A percentile compares a stretch with the other conserved stretches of the same genome.
phyloP scores from a whole-genome alignment of 2,888 invertebrate genomes.

The Temnothorax rugatulus region DNA sequence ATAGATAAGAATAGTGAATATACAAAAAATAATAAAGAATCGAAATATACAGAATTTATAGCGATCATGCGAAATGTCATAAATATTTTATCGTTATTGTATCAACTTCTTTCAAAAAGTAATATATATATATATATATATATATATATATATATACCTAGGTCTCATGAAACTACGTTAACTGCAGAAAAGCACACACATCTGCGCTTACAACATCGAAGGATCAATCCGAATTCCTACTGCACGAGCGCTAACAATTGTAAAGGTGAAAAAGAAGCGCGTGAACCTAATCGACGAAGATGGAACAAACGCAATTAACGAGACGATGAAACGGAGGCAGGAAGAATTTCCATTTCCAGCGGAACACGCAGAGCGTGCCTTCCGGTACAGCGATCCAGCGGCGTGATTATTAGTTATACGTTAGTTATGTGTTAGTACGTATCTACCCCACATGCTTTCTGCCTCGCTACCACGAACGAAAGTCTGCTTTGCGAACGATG shows the following conservation, averaged over 20 bases:
- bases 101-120: neutral
- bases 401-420: slow-evolving; percentile 68
- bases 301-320: slow-evolving; percentile 48
- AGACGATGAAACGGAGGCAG: slow-evolving; percentile 61
- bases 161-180: neutral
- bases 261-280: slow-evolving; percentile 22
- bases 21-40: neutral
- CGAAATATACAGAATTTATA: neutral
- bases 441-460: slow-evolving; percentile 47
- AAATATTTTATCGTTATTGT: neutral
- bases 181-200: neutral
- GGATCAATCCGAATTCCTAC: neutral
- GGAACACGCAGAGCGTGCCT: slow-evolving; percentile 82
- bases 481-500: slow-evolving; percentile 5
- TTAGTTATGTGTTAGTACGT: slow-evolving; percentile 6
- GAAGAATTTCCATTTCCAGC: slow-evolving; percentile 82
- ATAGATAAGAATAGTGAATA: neutral
- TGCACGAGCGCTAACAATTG: neutral
- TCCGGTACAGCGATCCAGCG: slow-evolving; percentile 82
- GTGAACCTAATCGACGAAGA: slow-evolving; percentile 42
- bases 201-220: neutral
- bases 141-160: neutral
- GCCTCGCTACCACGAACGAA: neutral
- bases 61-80: neutral
- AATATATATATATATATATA: neutral